phyloP scores from a whole-genome alignment of 2,113 vertebrate species.

The Hippocampus barbouri region DNA sequence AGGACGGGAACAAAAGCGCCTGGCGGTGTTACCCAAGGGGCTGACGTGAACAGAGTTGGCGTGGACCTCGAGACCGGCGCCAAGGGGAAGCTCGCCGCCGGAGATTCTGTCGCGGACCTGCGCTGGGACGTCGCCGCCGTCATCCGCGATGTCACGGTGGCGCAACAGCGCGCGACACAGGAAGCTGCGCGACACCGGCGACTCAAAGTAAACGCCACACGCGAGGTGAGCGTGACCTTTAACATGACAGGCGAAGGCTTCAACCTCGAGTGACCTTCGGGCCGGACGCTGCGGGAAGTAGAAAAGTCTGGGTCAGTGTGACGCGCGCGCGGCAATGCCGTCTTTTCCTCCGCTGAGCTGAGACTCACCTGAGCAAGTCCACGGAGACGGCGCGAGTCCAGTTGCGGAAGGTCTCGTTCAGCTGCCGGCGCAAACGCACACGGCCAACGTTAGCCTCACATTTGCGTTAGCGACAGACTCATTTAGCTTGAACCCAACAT shows the following conservation, averaged over 20 bases:
- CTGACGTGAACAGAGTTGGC: slow-evolving; percentile 52
- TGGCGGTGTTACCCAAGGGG: slow-evolving; percentile 71
- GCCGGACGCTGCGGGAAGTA: background rate
- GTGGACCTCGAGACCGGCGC: slow-evolving; percentile 62
- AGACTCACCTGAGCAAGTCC: slow-evolving; percentile 80
- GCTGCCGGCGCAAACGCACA: slow-evolving; percentile 71
- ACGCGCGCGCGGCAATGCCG: background rate
- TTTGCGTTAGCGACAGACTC: background rate
- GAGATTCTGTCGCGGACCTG: slow-evolving; percentile 70
- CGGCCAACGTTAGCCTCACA: background rate
- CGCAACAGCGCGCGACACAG: slow-evolving; percentile 79
- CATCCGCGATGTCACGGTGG: slow-evolving; percentile 74
- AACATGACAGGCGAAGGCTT: background rate
- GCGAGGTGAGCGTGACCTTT: too few relatives aligned
- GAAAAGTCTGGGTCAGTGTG: background rate
- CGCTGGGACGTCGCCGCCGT: slow-evolving; percentile 62
- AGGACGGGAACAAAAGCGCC: background rate
- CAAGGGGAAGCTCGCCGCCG: slow-evolving; percentile 52
- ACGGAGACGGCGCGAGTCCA: slow-evolving; percentile 82
- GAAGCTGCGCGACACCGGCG: slow-evolving; percentile 56
- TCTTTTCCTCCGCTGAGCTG: background rate
- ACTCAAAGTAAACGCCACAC: background rate
- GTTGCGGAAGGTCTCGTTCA: slow-evolving; percentile 84
- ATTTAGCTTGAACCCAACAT: too few relatives aligned
- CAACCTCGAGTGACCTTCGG: background rate